Base-by-base conservation (phyloP, 1,140 invertebrate species). In the Drosophila repleta region DNA sequence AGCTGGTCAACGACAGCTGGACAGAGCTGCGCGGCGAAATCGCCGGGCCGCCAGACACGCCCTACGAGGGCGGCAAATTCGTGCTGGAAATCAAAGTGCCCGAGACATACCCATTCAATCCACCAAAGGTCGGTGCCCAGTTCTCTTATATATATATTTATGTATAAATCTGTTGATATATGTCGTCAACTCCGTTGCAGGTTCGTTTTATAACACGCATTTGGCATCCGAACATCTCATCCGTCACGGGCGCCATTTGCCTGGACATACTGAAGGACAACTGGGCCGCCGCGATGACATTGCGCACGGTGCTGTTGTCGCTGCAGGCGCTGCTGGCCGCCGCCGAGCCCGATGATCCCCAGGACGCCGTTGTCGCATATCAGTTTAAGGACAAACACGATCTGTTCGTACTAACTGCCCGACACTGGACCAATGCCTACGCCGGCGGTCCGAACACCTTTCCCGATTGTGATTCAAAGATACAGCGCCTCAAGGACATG, bases 151-250 rank as follows among this genome's bases (percentile, higher is more conserved):
- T 32, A 35, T 29, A 29, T 8, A 7, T 29, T 8, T 29, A 6
- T 1, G 26, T 29, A 29, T 29, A 29, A 6, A 29, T 8, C 2
- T 29, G 6, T 29, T 29, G 4, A 8, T 29, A 29, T 29, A 29
- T n/a, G n/a, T n/a, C n/a, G n/a, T n/a, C n/a, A 10, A 29, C 29
- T 8, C 29, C 8, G 10, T 43, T 43, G 0, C 93, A 97, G 96
- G 96, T 97, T 65, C 94, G 95, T 37, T 99, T 99, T 94, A 94
- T 98, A 72, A 99, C 99, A 65, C 98, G 97, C 94, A 99, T 99
- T 91, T 99, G 99, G 99, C 99, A 99, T 94, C 99, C 99, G 51
- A 99, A 99, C 93, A 99, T 99, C 81, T 99, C 98, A 57, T 99
- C 98, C 18, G 98, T 99, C 4, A 99, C 99, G 26, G 99, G 99